Conservation (phyloP, 2,797 vertebrate species). For the Vireo griseus region DNA sequence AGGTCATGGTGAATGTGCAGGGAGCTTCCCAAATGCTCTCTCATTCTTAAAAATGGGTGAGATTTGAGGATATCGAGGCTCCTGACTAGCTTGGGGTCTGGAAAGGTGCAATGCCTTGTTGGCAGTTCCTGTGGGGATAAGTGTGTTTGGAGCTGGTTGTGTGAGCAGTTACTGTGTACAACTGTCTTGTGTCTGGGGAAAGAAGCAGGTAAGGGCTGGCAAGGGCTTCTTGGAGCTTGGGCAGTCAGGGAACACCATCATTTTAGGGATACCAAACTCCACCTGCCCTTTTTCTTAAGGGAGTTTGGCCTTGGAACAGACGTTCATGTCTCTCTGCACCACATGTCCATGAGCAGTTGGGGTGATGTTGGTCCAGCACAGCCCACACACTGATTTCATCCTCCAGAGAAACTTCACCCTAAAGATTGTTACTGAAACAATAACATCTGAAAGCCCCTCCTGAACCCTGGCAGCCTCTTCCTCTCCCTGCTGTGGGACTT, state of each 20-base stretch:
- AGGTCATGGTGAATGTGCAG: background rate
- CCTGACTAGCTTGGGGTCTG: background rate
- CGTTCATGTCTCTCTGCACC: background rate
- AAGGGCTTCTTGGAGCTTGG: background rate
- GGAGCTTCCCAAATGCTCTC: background rate
- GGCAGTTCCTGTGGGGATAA: background rate
- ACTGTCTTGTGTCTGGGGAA: background rate
- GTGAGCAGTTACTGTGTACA: background rate
- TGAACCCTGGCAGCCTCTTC: background rate
- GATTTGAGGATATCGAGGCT: background rate
- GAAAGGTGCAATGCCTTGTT: background rate
- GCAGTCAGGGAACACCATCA: background rate
- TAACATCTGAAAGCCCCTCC: background rate
- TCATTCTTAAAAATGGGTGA: background rate
- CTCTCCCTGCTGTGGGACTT: background rate
- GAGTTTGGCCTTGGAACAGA: background rate
- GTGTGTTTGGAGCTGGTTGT: background rate
- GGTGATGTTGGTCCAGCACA: background rate
- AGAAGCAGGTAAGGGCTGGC: background rate
- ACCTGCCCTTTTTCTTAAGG: background rate
- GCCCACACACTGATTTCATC: rapidly evolving
- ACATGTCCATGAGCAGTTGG: background rate
- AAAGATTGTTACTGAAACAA: background rate
- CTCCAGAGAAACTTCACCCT: background rate
- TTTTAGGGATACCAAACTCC: background rate